Percentiles rank a stretch among this genome's conserved stretches.
Evolutionary conservation across 2,113 vertebrate genomes (phyloP).

Genomic region (Coptodon rendalli): DNA sequence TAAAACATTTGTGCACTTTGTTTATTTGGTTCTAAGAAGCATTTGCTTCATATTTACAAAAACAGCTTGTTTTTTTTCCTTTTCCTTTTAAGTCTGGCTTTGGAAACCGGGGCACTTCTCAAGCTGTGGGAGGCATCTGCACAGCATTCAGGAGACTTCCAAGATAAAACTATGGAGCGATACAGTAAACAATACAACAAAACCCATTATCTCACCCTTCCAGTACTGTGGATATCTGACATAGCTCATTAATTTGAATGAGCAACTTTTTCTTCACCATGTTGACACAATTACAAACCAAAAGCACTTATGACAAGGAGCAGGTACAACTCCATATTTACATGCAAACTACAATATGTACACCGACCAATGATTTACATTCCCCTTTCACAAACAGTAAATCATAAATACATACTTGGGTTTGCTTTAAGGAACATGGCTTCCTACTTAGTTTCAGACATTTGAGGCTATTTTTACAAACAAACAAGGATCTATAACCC

Average conservation of each 20-base stretch:
- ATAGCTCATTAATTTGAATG: neutral
- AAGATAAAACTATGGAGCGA: slow-evolving; percentile 3
- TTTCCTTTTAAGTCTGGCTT: neutral
- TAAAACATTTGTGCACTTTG: neutral
- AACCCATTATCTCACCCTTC: slow-evolving; percentile 2
- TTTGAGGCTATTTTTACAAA: neutral
- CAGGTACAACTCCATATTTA: slow-evolving; percentile 23
- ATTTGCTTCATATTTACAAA: slow-evolving; percentile 52
- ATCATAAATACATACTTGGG: neutral
- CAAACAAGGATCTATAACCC: neutral
- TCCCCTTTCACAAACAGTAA: neutral
- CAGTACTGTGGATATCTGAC: neutral
- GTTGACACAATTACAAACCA: neutral
- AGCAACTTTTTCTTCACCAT: neutral
- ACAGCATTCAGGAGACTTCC: slow-evolving; percentile 4
- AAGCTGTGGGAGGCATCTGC: slow-evolving; percentile 8
- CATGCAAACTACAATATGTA: slow-evolving; percentile 39
- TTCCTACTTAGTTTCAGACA: neutral
- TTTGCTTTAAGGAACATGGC: neutral
- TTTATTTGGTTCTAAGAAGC: slow-evolving; percentile 67
- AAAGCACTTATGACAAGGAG: neutral
- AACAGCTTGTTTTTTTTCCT: neutral
- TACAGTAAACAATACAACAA: slow-evolving; percentile 42
- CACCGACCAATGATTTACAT: neutral
- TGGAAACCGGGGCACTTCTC: slow-evolving; percentile 21